Percentiles rank a stretch among this genome's conserved stretches.
phyloP scores from a whole-genome alignment of 1,140 invertebrate genomes.

The Conus betulinus region DNA sequence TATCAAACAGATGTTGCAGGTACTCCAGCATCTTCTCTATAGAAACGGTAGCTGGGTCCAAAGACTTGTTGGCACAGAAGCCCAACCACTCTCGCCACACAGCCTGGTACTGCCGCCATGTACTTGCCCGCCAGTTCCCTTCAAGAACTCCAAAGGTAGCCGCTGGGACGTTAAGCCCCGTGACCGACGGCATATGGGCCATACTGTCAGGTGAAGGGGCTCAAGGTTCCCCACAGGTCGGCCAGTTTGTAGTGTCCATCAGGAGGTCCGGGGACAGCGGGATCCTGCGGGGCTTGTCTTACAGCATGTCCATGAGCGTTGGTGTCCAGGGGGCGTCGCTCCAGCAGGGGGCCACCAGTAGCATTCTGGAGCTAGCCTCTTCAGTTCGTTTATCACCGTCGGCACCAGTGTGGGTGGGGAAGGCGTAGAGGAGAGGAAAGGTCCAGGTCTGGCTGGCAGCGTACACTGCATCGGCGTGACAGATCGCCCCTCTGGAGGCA shows the following conservation, averaged over 20 bases:
- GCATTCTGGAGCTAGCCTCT: too few relatives aligned
- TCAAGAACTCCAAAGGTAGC: background rate
- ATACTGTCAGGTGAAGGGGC: background rate
- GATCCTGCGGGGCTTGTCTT: background rate
- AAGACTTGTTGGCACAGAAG: background rate
- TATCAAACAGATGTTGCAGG: background rate
- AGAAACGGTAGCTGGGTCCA: background rate
- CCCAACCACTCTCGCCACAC: slow-evolving; percentile 1
- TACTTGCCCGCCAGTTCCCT: background rate
- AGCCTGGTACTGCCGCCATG: background rate
- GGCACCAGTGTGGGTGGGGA: background rate
- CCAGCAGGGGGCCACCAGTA: too few relatives aligned
- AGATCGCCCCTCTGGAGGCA: background rate
- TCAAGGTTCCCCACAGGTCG: background rate
- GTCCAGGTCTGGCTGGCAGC: background rate
- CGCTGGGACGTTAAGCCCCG: background rate
- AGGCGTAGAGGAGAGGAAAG: background rate
- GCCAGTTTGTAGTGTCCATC: background rate
- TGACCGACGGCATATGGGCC: background rate
- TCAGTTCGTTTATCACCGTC: background rate
- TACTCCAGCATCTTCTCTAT: background rate
- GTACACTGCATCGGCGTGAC: background rate
- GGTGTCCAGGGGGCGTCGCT: too few relatives aligned
- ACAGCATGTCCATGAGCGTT: background rate
- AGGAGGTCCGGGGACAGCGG: background rate